Percentiles rank a stretch among this genome's conserved stretches.
Conservation (phyloP, 2,888 invertebrate species). For the Eremobia ochroleuca region DNA sequence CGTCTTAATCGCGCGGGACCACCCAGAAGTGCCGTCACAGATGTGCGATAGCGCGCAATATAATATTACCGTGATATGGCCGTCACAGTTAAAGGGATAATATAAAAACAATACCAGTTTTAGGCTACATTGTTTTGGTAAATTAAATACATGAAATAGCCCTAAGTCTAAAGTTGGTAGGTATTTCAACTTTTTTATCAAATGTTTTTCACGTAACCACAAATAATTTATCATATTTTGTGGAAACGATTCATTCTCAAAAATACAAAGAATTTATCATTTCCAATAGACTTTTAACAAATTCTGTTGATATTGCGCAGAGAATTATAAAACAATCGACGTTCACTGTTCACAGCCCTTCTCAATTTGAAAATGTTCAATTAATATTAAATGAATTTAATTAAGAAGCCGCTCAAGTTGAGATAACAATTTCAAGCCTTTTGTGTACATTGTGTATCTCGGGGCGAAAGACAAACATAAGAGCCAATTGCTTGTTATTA, state of each 20-base stretch:
- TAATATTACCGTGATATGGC: no score
- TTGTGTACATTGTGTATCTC: conserved; percentile 13
- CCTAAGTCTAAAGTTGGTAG: not conserved
- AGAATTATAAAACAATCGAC: conserved; percentile 32
- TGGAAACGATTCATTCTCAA: no score
- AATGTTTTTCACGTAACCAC: no score
- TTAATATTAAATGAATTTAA: conserved; percentile 48
- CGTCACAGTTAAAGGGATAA: no score
- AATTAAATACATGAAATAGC: not conserved
- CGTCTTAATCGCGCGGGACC: no score
- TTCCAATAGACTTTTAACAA: not conserved
- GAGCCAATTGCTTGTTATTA: conserved; percentile 29
- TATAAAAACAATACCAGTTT: no score
- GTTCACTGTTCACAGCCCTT: not conserved
- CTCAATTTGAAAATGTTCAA: conserved; percentile 16
- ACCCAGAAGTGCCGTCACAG: no score
- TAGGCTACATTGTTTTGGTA: not conserved
- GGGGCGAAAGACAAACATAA: conserved; percentile 28
- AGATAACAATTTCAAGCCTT: conserved; percentile 35
- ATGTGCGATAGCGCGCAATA: no score
- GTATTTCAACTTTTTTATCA: not conserved
- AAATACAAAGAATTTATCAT: conserved; percentile 3
- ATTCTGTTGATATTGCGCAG: conserved; percentile 19
- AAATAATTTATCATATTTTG: no score
- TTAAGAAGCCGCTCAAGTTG: conserved; percentile 17